Percentiles rank a stretch among this genome's conserved stretches.
Conservation (phyloP, 2,797 vertebrate species). For the Darevskia nairensis region DNA sequence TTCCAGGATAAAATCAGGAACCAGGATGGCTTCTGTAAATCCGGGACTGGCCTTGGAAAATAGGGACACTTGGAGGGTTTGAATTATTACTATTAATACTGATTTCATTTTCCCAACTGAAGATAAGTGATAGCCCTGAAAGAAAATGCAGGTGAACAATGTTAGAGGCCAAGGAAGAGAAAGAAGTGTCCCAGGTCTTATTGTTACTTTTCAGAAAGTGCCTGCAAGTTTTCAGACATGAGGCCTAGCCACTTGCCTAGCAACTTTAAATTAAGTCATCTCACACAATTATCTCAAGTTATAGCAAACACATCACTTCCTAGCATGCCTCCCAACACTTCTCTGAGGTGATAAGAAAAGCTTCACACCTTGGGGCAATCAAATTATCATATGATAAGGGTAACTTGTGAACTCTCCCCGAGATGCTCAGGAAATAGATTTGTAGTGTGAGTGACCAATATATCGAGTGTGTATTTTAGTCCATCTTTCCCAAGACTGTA, state of each 20-base stretch:
- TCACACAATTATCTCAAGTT: conserved; percentile 38
- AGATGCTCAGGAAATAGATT: conserved; percentile 7
- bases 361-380: conserved; percentile 27
- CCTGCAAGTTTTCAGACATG: conserved; percentile 19
- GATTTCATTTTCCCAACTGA: not conserved
- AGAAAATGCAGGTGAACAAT: not conserved
- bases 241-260: conserved; percentile 28
- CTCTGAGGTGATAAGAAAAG: conserved; percentile 16
- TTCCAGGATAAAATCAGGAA: no score
- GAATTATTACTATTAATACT: no score
- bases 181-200: not conserved
- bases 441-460: conserved; percentile 8
- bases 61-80: no score
- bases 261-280: conserved; percentile 37
- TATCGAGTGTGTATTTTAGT: not conserved
- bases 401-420: conserved; percentile 6
- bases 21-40: no score
- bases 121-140: not conserved
- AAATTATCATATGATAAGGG: conserved; percentile 38
- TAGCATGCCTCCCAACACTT: conserved; percentile 11
- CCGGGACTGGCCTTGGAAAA: no score
- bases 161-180: not conserved
- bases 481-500: not conserved
- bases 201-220: not conserved
- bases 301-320: conserved; percentile 28